Percentiles rank a stretch among this genome's conserved stretches.
Evolutionary conservation across 2,113 vertebrate genomes (phyloP).

Genomic region (Bubo scandiacus): DNA sequence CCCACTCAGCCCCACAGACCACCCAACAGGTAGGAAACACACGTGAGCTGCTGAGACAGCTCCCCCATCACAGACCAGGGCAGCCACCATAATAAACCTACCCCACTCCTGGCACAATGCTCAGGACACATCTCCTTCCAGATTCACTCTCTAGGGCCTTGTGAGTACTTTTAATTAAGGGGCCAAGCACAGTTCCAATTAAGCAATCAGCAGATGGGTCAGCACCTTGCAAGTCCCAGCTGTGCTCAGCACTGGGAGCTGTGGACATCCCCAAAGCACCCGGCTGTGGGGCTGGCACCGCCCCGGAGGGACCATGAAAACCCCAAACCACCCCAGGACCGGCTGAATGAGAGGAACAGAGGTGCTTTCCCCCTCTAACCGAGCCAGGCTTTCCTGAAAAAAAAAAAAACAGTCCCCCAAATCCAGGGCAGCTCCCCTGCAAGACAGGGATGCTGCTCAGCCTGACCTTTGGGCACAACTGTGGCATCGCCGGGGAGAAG

Average conservation of each 20-base stretch:
- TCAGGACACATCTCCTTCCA: not conserved
- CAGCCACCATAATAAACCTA: rapidly evolving
- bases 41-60: not conserved
- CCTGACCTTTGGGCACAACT: not conserved
- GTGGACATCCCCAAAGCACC: not conserved
- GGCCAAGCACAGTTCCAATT: not conserved
- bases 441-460: not conserved
- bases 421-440: not conserved
- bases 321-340: not conserved
- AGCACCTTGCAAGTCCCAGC: not conserved
- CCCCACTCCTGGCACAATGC: rapidly evolving
- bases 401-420: not conserved
- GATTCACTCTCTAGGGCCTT: not conserved
- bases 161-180: not conserved
- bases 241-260: not conserved
- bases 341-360: not conserved
- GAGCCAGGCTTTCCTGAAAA: not conserved
- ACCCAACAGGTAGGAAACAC: not conserved
- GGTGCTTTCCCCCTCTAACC: not conserved
- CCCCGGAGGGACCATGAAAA: not conserved
- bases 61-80: not conserved
- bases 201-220: not conserved
- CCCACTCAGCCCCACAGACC: not conserved
- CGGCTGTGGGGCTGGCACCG: rapidly evolving
- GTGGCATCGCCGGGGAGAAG: not conserved